phyloP scores from a whole-genome alignment of 2,888 invertebrate genomes.

The Lepidocyrtinus sp. region DNA sequence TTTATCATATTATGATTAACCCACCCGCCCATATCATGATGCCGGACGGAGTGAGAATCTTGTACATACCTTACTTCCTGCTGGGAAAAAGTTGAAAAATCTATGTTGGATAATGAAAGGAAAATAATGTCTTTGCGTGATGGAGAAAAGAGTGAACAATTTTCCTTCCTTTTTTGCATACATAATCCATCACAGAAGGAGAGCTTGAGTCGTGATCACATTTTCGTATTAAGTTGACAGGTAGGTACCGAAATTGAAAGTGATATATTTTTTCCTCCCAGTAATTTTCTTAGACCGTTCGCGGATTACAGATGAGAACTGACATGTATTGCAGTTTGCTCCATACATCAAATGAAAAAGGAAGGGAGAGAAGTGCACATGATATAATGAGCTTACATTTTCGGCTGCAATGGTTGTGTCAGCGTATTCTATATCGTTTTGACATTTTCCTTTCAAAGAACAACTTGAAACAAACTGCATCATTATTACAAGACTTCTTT shows the following conservation, averaged over 20 bases:
- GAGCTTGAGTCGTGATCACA: not conserved
- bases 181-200: not conserved
- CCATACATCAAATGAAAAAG: not conserved
- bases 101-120: not conserved
- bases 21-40: constrained; percentile 20
- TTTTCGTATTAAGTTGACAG: not conserved
- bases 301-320: not conserved
- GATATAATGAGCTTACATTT: not conserved
- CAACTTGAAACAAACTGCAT: not conserved
- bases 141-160: not conserved
- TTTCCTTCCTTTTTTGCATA: not conserved
- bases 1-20: constrained; percentile 50
- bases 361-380: not conserved
- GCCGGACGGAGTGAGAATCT: not conserved
- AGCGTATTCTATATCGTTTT: not conserved
- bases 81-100: not conserved
- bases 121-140: not conserved
- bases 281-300: not conserved
- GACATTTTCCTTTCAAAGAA: not conserved
- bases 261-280: constrained; percentile 7
- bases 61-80: not conserved
- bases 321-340: not conserved
- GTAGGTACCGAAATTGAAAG: not conserved
- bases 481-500: not conserved
- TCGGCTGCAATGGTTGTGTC: not conserved